phyloP scores from a whole-genome alignment of 2,113 vertebrate genomes.

The Carollia perspicillata region DNA sequence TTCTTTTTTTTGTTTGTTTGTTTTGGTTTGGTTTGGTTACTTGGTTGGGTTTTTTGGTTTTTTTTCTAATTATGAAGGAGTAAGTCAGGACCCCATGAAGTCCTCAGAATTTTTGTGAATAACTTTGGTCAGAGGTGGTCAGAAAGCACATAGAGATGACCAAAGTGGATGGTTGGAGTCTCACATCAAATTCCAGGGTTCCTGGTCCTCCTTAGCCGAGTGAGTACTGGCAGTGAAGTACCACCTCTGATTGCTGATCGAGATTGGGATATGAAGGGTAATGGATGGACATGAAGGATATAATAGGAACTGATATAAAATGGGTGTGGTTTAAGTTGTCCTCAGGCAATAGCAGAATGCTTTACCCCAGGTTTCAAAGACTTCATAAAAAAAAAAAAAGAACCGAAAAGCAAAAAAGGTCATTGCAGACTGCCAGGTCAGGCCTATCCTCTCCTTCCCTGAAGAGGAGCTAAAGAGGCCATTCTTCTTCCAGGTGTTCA shows the following conservation, averaged over 20 bases:
- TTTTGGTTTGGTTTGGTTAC: background rate
- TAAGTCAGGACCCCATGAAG: background rate
- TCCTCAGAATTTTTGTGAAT: conserved; percentile 1
- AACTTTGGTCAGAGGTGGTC: background rate
- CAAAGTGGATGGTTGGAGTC: conserved; percentile 4
- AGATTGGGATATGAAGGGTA: too few species aligned
- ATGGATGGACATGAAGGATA: background rate
- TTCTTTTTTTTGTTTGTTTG: background rate
- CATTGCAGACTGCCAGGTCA: background rate
- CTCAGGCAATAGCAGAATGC: background rate
- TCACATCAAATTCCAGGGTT: background rate
- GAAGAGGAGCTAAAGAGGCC: background rate
- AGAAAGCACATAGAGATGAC: background rate
- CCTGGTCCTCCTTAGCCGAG: background rate
- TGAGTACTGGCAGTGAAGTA: background rate
- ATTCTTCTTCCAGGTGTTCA: background rate
- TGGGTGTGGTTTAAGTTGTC: background rate
- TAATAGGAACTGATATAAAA: background rate
- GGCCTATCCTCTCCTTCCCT: background rate
- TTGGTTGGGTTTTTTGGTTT: background rate
- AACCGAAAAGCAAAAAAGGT: background rate
- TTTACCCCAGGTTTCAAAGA: background rate
- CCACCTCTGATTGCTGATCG: background rate
- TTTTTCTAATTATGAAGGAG: background rate
- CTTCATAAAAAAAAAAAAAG: background rate